Percentiles rank a stretch among this genome's conserved stretches.
phyloP scores from a whole-genome alignment of 2,888 invertebrate genomes.

The Tridacna gigas region DNA sequence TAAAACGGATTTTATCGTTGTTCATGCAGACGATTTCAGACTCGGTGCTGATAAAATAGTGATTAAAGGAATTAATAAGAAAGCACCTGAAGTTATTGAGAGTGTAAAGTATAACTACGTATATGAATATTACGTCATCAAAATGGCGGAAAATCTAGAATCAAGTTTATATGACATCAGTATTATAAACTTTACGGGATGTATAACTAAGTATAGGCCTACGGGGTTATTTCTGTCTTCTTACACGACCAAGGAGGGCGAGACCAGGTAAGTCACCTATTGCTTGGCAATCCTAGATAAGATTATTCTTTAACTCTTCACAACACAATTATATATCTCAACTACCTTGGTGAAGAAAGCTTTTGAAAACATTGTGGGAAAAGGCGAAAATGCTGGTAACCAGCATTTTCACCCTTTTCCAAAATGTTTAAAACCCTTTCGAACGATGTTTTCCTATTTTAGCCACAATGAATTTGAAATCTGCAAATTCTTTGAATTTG shows the following conservation, averaged over 20 bases:
- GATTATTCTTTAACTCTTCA: no score
- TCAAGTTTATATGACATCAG: not conserved
- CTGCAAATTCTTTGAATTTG: no score
- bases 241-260: not conserved
- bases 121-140: conserved; percentile 16
- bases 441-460: no score
- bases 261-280: not conserved
- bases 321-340: no score
- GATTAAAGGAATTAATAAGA: not conserved
- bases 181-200: conserved; percentile 14
- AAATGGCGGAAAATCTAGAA: not conserved
- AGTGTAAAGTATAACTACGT: conserved; percentile 1
- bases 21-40: conserved; percentile 15
- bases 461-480: no score
- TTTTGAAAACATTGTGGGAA: no score
- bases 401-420: no score
- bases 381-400: no score
- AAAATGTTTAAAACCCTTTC: no score
- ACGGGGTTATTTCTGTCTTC: not conserved
- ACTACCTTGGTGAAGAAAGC: no score
- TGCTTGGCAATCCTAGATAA: no score
- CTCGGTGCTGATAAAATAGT: not conserved
- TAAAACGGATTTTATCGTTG: not conserved
- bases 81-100: not conserved
- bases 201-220: not conserved